Base-by-base conservation (phyloP, 1,140 invertebrate species). In the Paraescarpia echinospica region DNA sequence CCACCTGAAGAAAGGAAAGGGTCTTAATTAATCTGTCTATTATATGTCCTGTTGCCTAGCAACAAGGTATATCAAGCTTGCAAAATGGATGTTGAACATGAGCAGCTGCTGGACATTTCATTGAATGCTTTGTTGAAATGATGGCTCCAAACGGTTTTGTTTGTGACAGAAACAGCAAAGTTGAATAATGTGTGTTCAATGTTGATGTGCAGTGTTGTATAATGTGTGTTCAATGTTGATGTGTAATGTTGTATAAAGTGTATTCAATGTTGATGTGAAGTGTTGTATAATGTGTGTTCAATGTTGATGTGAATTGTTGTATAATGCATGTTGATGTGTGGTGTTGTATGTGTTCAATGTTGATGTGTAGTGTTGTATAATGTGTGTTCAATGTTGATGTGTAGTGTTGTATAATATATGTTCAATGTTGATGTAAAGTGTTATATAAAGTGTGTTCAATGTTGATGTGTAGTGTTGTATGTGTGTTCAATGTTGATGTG, bases 1-100 rank as follows among this genome's bases (percentile, higher is more conserved):
- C 96, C 96, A 92, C 97, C 97, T 96, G 94, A 22, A 93, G 94
- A 34, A 91, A n/a, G 91, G 92, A 94, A 93, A 34, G n/a, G 4
- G 34, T 9, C 89, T 89, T 33, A 89, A 41, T 41, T 41, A 41
- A 41, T 12, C 4, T 41, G 12, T 41, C 41, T 12, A 41, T 41
- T 12, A 41, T 41, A 4, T 41, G 41, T 6, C 41, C 41, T 12
- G 12, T 41, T 12, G 41, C 41, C 41, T 41, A 41, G 41, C 41
- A 41, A 41, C 41, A 41, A 41, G 41, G 41, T 41, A 4, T 41
- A 12, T 41, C 4, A 41, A 41, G 12, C 41, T 6, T 41, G 4
- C 41, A 41, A 41, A 41, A 41, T 12, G 41, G 41, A 41, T 41
- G 41, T 12, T 41, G 41, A 41, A 41, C 12, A 41, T 41, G 41